phyloP scores from a whole-genome alignment of 1,140 invertebrate species.

The Hypothenemus hampei region DNA sequence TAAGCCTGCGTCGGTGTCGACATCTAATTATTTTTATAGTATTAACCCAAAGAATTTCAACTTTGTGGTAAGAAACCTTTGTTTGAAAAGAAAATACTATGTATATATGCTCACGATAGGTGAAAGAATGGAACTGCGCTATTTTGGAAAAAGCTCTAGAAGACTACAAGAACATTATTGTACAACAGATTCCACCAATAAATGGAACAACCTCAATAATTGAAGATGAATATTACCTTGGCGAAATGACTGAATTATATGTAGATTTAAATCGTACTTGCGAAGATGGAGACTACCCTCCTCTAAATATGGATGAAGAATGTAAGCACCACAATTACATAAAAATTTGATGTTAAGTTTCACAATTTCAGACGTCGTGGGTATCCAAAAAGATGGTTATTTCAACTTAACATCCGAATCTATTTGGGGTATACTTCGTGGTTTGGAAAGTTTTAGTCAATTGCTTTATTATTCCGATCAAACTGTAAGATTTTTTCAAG shows the following conservation, averaged over 20 bases:
- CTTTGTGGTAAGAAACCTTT: constrained; percentile 44
- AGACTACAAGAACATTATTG: constrained; percentile 50
- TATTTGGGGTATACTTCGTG: constrained; percentile 74
- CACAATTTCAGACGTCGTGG: constrained; percentile 41
- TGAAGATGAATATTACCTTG: constrained; percentile 38
- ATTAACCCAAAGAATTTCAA: constrained; percentile 44
- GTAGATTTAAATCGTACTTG: constrained; percentile 54
- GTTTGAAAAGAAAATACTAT: neutral
- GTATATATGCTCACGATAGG: neutral
- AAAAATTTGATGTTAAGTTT: neutral
- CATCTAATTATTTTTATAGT: constrained; percentile 41
- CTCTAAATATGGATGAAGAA: constrained; percentile 64
- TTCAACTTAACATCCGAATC: constrained; percentile 42
- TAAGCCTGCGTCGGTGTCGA: constrained; percentile 50
- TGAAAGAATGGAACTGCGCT: constrained; percentile 44
- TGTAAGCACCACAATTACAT: constrained; percentile 52
- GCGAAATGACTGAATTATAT: constrained; percentile 45
- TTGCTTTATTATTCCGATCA: constrained; percentile 53
- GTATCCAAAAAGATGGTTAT: constrained; percentile 35
- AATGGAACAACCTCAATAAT: neutral
- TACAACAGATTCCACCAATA: neutral
- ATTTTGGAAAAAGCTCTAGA: constrained; percentile 54
- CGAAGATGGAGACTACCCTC: constrained; percentile 52
- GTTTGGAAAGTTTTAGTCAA: constrained; percentile 75
- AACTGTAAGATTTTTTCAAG: too few relatives aligned